Percentiles rank a stretch among this genome's conserved stretches.
These are phyloP conservation scores for Cheilosia scutellata DNA, from an alignment of 2,888 invertebrate species.

Conservation along the genomic window DNA sequence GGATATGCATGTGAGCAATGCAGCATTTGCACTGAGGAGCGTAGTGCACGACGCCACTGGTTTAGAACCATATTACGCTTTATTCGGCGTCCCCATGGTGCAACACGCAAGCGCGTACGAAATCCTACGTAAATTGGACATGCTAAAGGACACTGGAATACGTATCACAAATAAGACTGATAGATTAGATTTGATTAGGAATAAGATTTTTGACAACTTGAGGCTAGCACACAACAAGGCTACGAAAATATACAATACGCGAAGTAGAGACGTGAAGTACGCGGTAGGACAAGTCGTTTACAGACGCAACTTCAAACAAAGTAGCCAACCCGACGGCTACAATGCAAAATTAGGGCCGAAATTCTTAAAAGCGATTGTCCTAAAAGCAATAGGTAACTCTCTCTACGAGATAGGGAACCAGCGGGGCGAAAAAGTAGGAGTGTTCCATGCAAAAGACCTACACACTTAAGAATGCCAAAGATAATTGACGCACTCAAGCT, in stretches of 20 bases:
- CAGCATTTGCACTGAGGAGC: slow-evolving; percentile 38
- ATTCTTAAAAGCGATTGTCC: too few species aligned
- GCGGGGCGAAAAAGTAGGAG: too few species aligned
- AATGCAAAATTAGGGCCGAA: too few species aligned
- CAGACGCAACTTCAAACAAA: too few species aligned
- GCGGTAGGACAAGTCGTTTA: too few species aligned
- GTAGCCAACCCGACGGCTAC: too few species aligned
- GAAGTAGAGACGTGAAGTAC: not conserved
- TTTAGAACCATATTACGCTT: slow-evolving; percentile 49
- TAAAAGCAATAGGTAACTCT: too few species aligned
- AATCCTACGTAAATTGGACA: not conserved
- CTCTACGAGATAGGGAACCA: too few species aligned
- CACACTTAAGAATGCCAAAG: too few species aligned
- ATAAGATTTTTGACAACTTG: slow-evolving; percentile 1
- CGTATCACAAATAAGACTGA: not conserved
- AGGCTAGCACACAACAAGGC: not conserved
- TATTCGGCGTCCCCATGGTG: slow-evolving; percentile 39
- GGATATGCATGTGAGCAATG: slow-evolving; percentile 39
- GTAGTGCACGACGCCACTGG: slow-evolving; percentile 40
- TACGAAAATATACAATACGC: not conserved
- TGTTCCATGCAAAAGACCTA: too few species aligned
- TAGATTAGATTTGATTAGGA: not conserved
- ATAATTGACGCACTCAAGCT: too few species aligned
- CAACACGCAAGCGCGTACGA: slow-evolving; percentile 7
- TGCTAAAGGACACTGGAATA: not conserved